Evolutionary conservation across 1,140 invertebrate species (phyloP).

Genomic region (Arion vulgaris): DNA sequence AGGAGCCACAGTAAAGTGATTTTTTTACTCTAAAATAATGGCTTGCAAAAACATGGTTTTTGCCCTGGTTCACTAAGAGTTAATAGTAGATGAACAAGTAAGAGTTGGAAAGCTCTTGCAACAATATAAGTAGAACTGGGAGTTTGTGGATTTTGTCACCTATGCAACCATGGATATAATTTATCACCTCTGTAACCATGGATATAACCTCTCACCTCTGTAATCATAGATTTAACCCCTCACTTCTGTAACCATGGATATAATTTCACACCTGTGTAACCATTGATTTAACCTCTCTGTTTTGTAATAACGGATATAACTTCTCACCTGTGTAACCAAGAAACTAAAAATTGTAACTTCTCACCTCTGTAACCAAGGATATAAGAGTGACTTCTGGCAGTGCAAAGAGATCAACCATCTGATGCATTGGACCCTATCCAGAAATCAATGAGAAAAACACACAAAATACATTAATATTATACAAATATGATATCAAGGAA

Average conservation of each 20-base stretch:
- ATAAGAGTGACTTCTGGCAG: slow-evolving; percentile 95
- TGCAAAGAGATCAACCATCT: slow-evolving; percentile 96
- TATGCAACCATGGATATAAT: slow-evolving; percentile 93
- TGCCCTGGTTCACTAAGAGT: too few species aligned
- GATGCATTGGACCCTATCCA: slow-evolving; percentile 87
- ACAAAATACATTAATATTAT: too few species aligned
- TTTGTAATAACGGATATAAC: neutral
- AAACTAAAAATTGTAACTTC: neutral
- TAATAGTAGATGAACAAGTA: too few species aligned
- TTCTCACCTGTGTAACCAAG: neutral
- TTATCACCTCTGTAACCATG: slow-evolving; percentile 77
- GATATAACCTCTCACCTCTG: slow-evolving; percentile 76
- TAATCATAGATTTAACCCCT: slow-evolving; percentile 92
- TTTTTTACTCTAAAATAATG: too few species aligned
- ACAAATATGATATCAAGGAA: too few species aligned
- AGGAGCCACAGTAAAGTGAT: too few species aligned
- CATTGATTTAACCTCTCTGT: slow-evolving; percentile 82
- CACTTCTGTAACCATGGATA: slow-evolving; percentile 63
- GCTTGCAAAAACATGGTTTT: too few species aligned
- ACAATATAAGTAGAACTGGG: neutral
- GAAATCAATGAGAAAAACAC: slow-evolving; percentile 34
- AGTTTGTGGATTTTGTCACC: too few species aligned
- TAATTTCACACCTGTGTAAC: slow-evolving; percentile 81
- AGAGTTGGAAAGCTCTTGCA: too few species aligned
- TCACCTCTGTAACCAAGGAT: slow-evolving; percentile 89